Conservation (phyloP, 2,888 invertebrate genomes). For the Polydrusus pterygomalis region DNA sequence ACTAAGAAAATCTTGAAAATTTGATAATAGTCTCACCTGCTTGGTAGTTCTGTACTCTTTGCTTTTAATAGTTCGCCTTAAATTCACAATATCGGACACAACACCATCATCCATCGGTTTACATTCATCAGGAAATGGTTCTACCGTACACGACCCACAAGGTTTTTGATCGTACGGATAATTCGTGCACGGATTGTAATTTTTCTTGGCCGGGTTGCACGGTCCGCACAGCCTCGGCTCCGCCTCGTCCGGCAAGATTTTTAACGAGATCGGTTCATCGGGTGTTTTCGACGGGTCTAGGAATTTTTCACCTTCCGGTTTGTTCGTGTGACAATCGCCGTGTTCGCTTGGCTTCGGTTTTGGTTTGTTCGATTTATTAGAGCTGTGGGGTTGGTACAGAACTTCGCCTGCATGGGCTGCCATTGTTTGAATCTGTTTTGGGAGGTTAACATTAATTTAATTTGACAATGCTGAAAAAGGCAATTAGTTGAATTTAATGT, state of each 20-base stretch:
- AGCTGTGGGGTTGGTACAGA: background rate
- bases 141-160: constrained; percentile 17
- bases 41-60: constrained; percentile 45
- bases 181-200: constrained; percentile 14
- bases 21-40: constrained; percentile 26
- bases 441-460: background rate
- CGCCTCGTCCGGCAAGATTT: constrained; percentile 22
- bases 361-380: constrained; percentile 19
- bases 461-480: no score
- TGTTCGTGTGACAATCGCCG: constrained; percentile 15
- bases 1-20: background rate
- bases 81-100: constrained; percentile 14
- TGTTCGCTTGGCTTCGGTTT: constrained; percentile 22
- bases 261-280: background rate
- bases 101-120: background rate
- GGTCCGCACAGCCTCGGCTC: constrained; percentile 19
- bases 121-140: constrained; percentile 12
- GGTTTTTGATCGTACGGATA: constrained; percentile 25
- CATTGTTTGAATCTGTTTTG: background rate
- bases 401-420: background rate
- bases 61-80: constrained; percentile 26
- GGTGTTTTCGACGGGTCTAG: background rate
- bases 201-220: background rate
- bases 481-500: no score
- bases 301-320: background rate